Evolutionary conservation across 2,113 vertebrate genomes (phyloP).

Genomic region (Phoenicopterus ruber): DNA sequence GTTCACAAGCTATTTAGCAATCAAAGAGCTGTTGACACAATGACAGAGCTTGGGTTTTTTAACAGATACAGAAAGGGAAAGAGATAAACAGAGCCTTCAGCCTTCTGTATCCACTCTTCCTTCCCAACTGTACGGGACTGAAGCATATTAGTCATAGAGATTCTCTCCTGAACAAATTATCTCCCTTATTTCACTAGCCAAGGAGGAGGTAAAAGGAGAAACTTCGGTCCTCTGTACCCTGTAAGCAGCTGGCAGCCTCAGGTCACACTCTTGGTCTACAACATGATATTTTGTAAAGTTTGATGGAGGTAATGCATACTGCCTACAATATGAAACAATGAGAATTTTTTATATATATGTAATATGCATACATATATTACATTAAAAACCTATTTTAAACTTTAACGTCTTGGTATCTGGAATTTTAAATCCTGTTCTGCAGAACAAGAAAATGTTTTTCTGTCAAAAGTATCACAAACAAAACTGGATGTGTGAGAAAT

Average conservation of each 20-base stretch:
- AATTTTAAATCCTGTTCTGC: neutral
- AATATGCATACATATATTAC: neutral
- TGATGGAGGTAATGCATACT: neutral
- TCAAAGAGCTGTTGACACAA: neutral
- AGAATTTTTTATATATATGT: neutral
- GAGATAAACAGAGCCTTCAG: neutral
- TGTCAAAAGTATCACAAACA: neutral
- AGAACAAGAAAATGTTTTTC: neutral
- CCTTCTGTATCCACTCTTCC: neutral
- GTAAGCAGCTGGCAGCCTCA: neutral
- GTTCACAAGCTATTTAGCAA: neutral
- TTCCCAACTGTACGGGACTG: neutral
- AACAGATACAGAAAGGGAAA: neutral
- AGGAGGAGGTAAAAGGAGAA: neutral
- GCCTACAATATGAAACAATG: neutral
- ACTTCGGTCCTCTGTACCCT: neutral
- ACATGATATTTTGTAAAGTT: neutral
- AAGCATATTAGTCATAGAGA: neutral
- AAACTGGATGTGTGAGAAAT: neutral
- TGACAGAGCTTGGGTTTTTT: neutral
- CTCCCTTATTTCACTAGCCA: neutral
- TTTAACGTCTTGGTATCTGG: neutral
- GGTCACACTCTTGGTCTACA: neutral
- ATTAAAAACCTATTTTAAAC: neutral
- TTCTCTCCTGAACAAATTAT: neutral